phyloP scores from a whole-genome alignment of 2,888 invertebrate genomes.

The Neoascia interrupta region DNA sequence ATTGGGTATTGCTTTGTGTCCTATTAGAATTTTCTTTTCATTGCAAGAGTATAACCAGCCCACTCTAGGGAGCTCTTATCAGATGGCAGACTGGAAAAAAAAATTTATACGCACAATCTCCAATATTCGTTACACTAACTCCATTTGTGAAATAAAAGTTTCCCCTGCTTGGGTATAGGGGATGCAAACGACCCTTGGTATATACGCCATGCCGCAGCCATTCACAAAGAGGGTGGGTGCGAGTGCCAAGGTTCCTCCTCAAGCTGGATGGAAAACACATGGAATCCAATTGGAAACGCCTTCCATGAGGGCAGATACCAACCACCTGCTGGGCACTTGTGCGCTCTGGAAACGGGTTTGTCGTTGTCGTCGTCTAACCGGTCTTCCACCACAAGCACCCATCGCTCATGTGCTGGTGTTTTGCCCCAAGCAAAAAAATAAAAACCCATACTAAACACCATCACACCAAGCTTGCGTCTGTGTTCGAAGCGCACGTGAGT shows the following conservation, averaged over 20 bases:
- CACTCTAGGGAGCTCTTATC: constrained; percentile 31
- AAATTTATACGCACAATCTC: constrained; percentile 53
- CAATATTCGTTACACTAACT: constrained; percentile 43
- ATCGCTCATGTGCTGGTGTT: constrained; percentile 1
- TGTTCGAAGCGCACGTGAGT: constrained; percentile 43
- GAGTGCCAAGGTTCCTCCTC: constrained; percentile 62
- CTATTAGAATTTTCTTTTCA: constrained; percentile 65
- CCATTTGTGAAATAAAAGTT: constrained; percentile 23
- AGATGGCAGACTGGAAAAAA: constrained; percentile 1
- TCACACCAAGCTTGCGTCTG: background rate
- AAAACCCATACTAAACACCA: too few species aligned
- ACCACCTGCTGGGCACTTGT: constrained; percentile 70
- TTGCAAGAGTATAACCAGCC: background rate
- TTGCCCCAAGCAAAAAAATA: constrained; percentile 24
- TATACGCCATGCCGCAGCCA: constrained; percentile 12
- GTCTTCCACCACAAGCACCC: constrained; percentile 31
- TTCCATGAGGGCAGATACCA: constrained; percentile 62
- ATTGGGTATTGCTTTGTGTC: constrained; percentile 57
- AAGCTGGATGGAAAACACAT: background rate
- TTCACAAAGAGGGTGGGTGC: constrained; percentile 52
- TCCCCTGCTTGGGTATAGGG: constrained; percentile 54
- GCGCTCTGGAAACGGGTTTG: constrained; percentile 53
- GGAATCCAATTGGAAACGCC: constrained; percentile 66
- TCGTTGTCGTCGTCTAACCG: constrained; percentile 46
- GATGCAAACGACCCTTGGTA: constrained; percentile 62